A percentile compares a stretch with the other conserved stretches of the same genome.
Evolutionary conservation across 2,113 vertebrate species (phyloP).

Genomic region (Columbina picui): DNA sequence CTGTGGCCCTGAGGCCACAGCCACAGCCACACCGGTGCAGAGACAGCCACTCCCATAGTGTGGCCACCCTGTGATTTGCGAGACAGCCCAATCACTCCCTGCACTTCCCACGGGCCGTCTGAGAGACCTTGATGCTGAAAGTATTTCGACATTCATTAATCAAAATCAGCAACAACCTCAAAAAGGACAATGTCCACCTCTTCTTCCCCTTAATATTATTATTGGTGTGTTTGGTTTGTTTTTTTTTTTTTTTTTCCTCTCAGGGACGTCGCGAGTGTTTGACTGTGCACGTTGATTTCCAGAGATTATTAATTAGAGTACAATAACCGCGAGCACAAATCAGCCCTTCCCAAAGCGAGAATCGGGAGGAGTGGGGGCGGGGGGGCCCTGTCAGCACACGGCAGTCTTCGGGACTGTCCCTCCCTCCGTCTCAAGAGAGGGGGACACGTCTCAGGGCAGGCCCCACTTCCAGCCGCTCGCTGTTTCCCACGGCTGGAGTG

Average conservation of each 20-base stretch:
- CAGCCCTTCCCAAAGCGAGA: background rate
- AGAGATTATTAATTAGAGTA: slow-evolving; percentile 28
- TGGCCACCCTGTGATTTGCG: background rate
- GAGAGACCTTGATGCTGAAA: background rate
- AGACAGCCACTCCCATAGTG: background rate
- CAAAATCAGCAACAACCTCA: background rate
- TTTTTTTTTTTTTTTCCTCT: background rate
- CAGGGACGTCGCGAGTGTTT: background rate
- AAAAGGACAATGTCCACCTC: background rate
- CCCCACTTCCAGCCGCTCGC: background rate
- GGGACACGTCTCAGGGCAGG: background rate
- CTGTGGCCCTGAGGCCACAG: background rate
- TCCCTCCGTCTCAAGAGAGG: background rate
- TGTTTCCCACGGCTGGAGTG: background rate
- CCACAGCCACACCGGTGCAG: accelerated
- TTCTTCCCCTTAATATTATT: background rate
- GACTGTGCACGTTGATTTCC: slow-evolving; percentile 29
- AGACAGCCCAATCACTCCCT: background rate
- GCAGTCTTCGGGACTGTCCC: background rate
- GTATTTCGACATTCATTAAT: background rate
- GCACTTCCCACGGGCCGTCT: background rate
- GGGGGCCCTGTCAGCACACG: background rate
- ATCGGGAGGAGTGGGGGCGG: background rate
- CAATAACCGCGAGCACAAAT: background rate
- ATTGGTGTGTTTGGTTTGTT: too few relatives aligned